These are phyloP conservation scores for Micrasema minimum DNA, from an alignment of 1,140 invertebrate species.

Conservation along the genomic window DNA sequence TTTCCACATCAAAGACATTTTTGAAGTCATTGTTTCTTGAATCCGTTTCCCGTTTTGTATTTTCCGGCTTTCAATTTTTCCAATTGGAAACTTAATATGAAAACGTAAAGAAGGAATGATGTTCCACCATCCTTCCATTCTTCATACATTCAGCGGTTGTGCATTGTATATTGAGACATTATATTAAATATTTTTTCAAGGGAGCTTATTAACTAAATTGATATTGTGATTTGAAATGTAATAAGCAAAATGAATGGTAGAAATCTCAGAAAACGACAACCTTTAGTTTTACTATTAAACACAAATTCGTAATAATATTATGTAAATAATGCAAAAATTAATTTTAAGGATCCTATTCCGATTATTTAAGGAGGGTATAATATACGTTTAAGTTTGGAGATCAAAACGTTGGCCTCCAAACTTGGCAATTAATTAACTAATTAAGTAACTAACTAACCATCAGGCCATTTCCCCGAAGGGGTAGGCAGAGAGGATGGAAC, in stretches of 20 bases:
- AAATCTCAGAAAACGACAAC: neutral
- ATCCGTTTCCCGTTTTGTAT: constrained; percentile 17
- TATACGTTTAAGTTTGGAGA: too few species aligned
- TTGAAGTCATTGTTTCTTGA: constrained; percentile 52
- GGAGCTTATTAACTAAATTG: constrained; percentile 34
- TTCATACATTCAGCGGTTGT: neutral
- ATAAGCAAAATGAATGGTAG: neutral
- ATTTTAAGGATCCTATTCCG: too few species aligned
- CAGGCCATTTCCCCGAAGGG: too few species aligned
- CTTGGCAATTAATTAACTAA: too few species aligned
- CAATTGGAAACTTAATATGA: constrained; percentile 34
- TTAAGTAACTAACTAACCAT: too few species aligned
- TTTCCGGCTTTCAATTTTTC: constrained; percentile 35
- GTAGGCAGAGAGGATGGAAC: too few species aligned
- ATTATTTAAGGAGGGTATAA: too few species aligned
- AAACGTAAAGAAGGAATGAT: neutral
- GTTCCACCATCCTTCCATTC: neutral
- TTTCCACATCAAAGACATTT: constrained; percentile 52
- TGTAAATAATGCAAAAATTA: too few species aligned
- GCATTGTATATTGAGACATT: neutral
- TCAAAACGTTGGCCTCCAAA: too few species aligned
- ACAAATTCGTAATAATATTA: too few species aligned
- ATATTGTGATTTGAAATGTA: constrained; percentile 27
- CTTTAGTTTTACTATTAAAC: too few species aligned
- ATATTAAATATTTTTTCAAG: constrained; percentile 24